Evolutionary conservation across 2,113 vertebrate genomes (phyloP).

Genomic region (Chrysochloris asiatica): DNA sequence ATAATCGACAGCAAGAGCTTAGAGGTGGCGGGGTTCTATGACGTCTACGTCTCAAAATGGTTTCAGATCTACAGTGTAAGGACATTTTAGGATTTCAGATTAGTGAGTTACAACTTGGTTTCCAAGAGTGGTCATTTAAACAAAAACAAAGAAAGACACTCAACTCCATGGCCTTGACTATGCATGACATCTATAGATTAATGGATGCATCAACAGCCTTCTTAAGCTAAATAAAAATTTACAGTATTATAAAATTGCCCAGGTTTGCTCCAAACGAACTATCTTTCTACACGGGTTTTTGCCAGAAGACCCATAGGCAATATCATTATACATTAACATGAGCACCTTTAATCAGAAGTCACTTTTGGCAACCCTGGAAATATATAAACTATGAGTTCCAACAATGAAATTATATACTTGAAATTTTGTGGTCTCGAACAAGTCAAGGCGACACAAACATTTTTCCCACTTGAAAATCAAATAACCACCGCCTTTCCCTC

Average conservation of each 20-base stretch:
- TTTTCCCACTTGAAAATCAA: slow-evolving; percentile 58
- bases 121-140: background rate
- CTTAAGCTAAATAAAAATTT: slow-evolving; percentile 47
- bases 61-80: background rate
- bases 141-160: background rate
- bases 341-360: slow-evolving; percentile 56
- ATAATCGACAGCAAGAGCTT: no score
- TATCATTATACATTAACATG: slow-evolving; percentile 67
- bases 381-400: slow-evolving; percentile 61
- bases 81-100: background rate
- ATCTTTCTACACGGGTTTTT: slow-evolving; percentile 54
- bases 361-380: slow-evolving; percentile 60
- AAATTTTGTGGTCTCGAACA: slow-evolving; percentile 47
- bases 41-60: no score
- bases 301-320: slow-evolving; percentile 65
- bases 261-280: slow-evolving; percentile 54
- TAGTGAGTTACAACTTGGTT: background rate
- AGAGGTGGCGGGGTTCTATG: no score
- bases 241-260: slow-evolving; percentile 54
- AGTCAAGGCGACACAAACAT: slow-evolving; percentile 66
- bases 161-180: background rate
- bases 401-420: slow-evolving; percentile 50
- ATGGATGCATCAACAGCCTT: background rate
- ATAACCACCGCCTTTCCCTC: no score
- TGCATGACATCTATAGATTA: background rate